Evolutionary conservation across 2,113 vertebrate genomes (phyloP), one percentile per base, ranked within the genome.

Genomic region (Engystomops pustulosus): DNA sequence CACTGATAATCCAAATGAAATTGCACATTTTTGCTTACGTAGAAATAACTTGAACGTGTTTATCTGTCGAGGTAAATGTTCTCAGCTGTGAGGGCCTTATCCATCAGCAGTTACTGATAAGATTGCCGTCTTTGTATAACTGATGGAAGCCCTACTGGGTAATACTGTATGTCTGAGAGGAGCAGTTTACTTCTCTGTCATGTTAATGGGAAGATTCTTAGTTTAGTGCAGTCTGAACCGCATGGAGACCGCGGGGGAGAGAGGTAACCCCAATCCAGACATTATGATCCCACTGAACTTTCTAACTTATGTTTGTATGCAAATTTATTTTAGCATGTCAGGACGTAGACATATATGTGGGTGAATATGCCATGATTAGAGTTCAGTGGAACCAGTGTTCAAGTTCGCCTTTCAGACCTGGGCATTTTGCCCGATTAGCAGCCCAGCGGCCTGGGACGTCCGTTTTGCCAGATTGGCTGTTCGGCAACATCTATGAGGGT

Each of bases 41-140:
- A 69, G 32, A 69, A 69, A 38, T n/a, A 69, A 38, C 67, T 38
- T 69, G 67, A 69, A 69, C 34, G 38, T 69, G 18, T 69, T 69
- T 36, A 34, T n/a, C 10, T 69, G 67, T 38, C 18, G n/a, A 38
- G 67, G 67, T 69, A 69, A 69, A 69, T 69, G 34, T 38, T 32
- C 34, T n/a, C 67, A 65, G 60, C 60, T 3, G 60, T 69, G 67
- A 69, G 7, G 67, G 67, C 17, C 34, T 38, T 69, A 38, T 69
- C 34, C 7, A 18, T 69, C 67, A 38, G 18, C 18, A 38, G 18
- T 38, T 69, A 38, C 67, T 69, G 38, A 69, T 69, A 69, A 38
- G 32, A 69, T 69, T 69, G 32, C 17, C 34, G 20, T 38, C 34
- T 69, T 69, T 38, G 67, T 38, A 38, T n/a, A 69, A 38, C 17